Evolutionary conservation across 2,888 invertebrate species (phyloP).

Genomic region (Aphodius granarius): DNA sequence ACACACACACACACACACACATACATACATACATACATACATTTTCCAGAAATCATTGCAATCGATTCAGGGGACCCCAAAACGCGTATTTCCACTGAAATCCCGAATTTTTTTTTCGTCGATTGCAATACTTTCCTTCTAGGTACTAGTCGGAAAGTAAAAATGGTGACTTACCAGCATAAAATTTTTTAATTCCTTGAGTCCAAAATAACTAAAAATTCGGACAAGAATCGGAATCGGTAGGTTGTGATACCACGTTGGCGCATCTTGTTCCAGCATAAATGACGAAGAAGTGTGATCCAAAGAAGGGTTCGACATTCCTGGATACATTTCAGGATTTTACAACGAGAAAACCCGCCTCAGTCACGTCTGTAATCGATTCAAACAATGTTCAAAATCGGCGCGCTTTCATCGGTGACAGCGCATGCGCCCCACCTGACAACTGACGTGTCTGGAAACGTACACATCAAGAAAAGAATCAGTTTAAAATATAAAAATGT

Average conservation of each 20-base stretch:
- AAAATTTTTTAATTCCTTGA: conserved; percentile 32
- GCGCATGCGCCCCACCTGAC: conserved; percentile 22
- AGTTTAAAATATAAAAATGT: conserved; percentile 32
- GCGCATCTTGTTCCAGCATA: conserved; percentile 15
- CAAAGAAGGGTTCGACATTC: background rate
- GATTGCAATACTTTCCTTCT: background rate
- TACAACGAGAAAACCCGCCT: background rate
- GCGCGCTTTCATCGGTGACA: conserved; percentile 9
- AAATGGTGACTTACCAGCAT: conserved; percentile 32
- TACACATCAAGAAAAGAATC: conserved; percentile 15
- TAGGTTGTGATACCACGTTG: conserved; percentile 36
- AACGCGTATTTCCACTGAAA: no score
- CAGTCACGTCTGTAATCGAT: background rate
- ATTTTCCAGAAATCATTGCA: no score
- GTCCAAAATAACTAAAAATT: conserved; percentile 35
- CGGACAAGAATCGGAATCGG: conserved; percentile 32
- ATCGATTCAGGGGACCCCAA: no score
- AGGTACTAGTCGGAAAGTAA: no score
- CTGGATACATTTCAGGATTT: background rate
- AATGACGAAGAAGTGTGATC: background rate
- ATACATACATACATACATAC: no score
- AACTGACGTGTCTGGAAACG: conserved; percentile 32
- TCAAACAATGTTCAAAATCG: background rate
- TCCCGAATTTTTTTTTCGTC: no score
- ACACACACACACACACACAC: no score